phyloP scores from a whole-genome alignment of 2,888 invertebrate genomes.

The Macrosoma leucophasiata region DNA sequence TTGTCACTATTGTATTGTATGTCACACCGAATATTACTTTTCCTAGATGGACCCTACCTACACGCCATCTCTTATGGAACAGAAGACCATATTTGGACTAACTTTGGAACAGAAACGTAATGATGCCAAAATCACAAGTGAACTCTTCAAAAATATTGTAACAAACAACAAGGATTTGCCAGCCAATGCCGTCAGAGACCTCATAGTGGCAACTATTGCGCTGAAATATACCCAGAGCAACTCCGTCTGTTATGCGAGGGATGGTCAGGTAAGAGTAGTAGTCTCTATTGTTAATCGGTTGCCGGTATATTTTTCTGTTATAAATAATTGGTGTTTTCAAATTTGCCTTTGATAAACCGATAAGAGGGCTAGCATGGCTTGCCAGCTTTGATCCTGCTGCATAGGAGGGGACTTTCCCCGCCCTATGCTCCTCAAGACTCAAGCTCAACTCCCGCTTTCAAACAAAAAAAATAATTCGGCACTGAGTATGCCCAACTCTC shows the following conservation, averaged over 20 bases:
- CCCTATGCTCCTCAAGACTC: too few species aligned
- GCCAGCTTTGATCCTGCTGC: too few species aligned
- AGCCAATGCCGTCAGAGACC: constrained; percentile 86
- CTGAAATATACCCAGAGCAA: constrained; percentile 99
- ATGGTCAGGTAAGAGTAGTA: constrained; percentile 89
- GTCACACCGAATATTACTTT: constrained; percentile 1
- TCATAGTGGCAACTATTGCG: constrained; percentile 96
- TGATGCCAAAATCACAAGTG: constrained; percentile 86
- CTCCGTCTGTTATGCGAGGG: constrained; percentile 96
- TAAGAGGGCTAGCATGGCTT: too few species aligned
- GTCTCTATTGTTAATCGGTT: too few species aligned
- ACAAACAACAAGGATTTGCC: constrained; percentile 81
- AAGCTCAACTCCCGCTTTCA: too few species aligned
- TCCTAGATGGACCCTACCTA: constrained; percentile 90
- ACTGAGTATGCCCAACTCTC: too few species aligned
- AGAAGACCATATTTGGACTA: constrained; percentile 72
- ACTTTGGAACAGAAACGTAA: constrained; percentile 88
- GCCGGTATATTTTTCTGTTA: too few species aligned
- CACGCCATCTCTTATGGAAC: constrained; percentile 87
- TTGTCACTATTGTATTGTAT: too few species aligned
- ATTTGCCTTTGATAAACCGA: too few species aligned
- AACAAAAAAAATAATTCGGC: too few species aligned
- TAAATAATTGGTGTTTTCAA: too few species aligned
- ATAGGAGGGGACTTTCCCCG: too few species aligned
- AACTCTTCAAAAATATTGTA: constrained; percentile 88